A percentile compares a stretch with the other conserved stretches of the same genome.
phyloP scores from a whole-genome alignment of 2,888 invertebrate genomes.

The Cheilosia grossa region DNA sequence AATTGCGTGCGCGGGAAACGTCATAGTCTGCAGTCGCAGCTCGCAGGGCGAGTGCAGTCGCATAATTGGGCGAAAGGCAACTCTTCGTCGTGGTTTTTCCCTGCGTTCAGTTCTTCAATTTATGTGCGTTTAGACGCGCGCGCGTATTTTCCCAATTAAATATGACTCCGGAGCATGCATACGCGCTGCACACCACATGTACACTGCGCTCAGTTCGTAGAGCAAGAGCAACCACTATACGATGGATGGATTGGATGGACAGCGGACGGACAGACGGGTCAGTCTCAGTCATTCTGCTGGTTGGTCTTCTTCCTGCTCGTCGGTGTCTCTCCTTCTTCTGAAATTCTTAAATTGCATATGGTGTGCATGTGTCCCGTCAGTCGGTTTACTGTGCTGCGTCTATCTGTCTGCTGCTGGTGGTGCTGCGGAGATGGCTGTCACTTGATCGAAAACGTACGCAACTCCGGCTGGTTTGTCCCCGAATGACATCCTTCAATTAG shows the following conservation, averaged over 20 bases:
- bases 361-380: conserved; percentile 37
- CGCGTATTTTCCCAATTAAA: conserved; percentile 83
- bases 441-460: conserved; percentile 68
- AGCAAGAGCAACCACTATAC: conserved; percentile 15
- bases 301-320: conserved; percentile 53
- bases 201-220: not conserved
- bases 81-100: conserved; percentile 32
- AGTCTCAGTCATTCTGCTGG: conserved; percentile 58
- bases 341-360: conserved; percentile 32
- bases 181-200: conserved; percentile 22
- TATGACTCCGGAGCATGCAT: conserved; percentile 82
- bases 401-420: conserved; percentile 20
- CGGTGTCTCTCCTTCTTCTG: not conserved
- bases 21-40: conserved; percentile 44
- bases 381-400: conserved; percentile 10
- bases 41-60: conserved; percentile 27
- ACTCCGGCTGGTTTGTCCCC: conserved; percentile 37
- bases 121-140: conserved; percentile 82
- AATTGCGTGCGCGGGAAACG: conserved; percentile 73
- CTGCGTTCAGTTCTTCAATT: conserved; percentile 77
- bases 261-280: conserved; percentile 66
- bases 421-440: conserved; percentile 70
- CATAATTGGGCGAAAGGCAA: conserved; percentile 73
- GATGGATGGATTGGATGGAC: conserved; percentile 74
- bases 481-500: conserved; percentile 72